phyloP scores from a whole-genome alignment of 2,888 invertebrate species.

The Amphipyra tragopoginis region DNA sequence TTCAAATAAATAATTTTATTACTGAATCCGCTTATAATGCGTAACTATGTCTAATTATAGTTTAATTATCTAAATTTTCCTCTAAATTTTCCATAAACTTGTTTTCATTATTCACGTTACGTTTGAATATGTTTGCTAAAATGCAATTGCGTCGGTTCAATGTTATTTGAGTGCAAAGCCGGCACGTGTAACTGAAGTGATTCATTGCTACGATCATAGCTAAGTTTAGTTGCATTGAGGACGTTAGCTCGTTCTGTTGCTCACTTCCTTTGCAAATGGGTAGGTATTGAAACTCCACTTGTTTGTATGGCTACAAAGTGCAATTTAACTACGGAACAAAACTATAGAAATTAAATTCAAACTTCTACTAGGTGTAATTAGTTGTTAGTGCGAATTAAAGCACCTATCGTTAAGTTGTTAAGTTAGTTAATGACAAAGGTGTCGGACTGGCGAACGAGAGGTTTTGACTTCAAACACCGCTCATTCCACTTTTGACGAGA shows the following conservation, averaged over 20 bases:
- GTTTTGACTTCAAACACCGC: no score
- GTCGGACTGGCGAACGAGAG: no score
- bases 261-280: constrained; percentile 16
- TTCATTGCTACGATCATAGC: constrained; percentile 37
- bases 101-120: background rate
- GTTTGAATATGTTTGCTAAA: constrained; percentile 13
- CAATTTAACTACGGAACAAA: background rate
- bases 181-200: constrained; percentile 57
- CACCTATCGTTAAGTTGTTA: no score
- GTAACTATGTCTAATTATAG: constrained; percentile 3
- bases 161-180: constrained; percentile 47
- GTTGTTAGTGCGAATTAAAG: no score
- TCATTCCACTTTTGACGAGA: no score
- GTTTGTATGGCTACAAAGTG: background rate
- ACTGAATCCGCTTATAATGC: no score
- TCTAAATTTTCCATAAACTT: background rate
- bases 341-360: no score
- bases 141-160: constrained; percentile 43
- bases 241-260: constrained; percentile 9
- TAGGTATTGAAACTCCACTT: background rate
- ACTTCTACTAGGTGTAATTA: no score
- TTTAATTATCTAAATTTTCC: background rate
- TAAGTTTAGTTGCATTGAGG: constrained; percentile 39
- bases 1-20: no score
- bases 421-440: no score